Evolutionary conservation across 2,888 invertebrate genomes (phyloP).

Genomic region (Himalopsyche anomala): DNA sequence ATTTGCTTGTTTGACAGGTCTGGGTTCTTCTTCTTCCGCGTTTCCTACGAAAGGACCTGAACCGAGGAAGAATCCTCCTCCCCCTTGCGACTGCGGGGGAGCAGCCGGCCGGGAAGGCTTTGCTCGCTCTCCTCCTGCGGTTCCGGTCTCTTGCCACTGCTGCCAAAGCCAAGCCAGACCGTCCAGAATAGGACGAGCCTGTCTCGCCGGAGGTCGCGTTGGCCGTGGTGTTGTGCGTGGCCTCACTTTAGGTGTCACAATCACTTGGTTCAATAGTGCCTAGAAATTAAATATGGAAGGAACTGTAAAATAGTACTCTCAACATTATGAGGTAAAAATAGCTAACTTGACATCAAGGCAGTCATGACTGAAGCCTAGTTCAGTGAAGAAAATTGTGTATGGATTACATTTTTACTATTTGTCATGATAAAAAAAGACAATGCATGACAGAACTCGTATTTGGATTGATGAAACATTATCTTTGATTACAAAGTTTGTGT

Average conservation of each 20-base stretch:
- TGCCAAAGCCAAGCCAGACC: constrained; percentile 79
- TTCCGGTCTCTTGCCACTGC: constrained; percentile 77
- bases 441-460: no score
- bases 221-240: constrained; percentile 70
- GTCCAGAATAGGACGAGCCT: constrained; percentile 75
- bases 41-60: constrained; percentile 76
- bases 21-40: constrained; percentile 70
- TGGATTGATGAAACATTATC: no score
- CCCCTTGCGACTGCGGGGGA: constrained; percentile 54
- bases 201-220: constrained; percentile 72
- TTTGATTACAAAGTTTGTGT: no score
- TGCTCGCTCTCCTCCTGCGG: constrained; percentile 69
- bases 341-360: no score
- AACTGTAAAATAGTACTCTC: no score
- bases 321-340: no score
- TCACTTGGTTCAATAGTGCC: constrained; percentile 78
- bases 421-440: no score
- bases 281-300: constrained; percentile 66
- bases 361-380: no score
- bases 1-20: constrained; percentile 67
- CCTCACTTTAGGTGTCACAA: constrained; percentile 76
- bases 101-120: constrained; percentile 52
- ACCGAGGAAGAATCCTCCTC: constrained; percentile 72
- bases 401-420: no score
- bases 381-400: no score